A percentile compares a stretch with the other conserved stretches of the same genome.
phyloP scores from a whole-genome alignment of 1,140 invertebrate species.

The Nasonia longicornis region DNA sequence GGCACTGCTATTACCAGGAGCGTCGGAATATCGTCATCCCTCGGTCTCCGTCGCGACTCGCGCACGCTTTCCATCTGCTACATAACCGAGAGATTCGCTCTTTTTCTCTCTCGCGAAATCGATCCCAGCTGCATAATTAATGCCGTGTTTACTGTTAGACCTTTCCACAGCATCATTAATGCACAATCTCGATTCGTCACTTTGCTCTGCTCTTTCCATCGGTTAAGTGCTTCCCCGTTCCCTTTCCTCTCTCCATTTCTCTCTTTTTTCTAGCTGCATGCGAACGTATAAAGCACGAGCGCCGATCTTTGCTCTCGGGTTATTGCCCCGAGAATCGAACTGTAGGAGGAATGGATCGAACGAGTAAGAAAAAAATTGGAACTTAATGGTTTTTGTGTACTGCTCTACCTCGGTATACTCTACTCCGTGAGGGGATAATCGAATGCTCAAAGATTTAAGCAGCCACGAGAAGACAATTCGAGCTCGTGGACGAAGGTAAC shows the following conservation, averaged over 20 bases:
- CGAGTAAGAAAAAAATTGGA: no score
- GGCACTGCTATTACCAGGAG: neutral
- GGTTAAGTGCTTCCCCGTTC: neutral
- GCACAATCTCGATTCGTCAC: slow-evolving; percentile 15
- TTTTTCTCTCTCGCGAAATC: neutral
- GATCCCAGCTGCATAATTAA: slow-evolving; percentile 30
- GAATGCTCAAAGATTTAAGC: no score
- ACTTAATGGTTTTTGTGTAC: no score
- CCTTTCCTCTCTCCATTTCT: neutral
- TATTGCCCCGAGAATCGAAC: neutral
- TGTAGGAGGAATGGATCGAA: no score
- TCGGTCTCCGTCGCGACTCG: neutral
- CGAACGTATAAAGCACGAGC: neutral
- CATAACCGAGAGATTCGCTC: neutral
- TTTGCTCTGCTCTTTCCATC: neutral
- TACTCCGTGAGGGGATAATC: no score
- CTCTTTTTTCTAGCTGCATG: neutral
- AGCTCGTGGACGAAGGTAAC: no score
- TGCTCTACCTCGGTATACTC: no score
- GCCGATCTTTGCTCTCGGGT: neutral
- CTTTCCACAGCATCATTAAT: slow-evolving; percentile 24
- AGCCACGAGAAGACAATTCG: no score
- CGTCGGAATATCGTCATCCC: neutral
- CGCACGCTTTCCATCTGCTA: neutral
- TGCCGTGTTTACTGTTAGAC: slow-evolving; percentile 14